phyloP scores from a whole-genome alignment of 1,140 invertebrate genomes.

The Sitobion miscanthi region DNA sequence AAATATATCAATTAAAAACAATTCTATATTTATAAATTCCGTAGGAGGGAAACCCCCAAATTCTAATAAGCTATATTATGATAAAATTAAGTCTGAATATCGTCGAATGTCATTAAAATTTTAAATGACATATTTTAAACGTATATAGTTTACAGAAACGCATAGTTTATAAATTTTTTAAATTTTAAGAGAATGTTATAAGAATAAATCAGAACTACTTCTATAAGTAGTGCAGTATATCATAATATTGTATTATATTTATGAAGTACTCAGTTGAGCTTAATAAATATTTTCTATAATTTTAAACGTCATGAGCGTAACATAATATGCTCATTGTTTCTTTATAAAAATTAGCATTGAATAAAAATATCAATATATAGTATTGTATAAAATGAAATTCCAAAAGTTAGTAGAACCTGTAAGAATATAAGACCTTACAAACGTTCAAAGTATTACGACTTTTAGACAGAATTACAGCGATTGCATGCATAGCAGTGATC shows the following conservation, averaged over 20 bases:
- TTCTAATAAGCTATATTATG: neutral
- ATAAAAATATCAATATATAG: neutral
- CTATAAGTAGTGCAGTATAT: neutral
- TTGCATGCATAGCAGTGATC: neutral
- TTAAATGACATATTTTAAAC: neutral
- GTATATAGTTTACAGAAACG: neutral
- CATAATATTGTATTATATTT: neutral
- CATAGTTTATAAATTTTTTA: neutral
- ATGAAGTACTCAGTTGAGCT: neutral
- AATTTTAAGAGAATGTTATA: neutral
- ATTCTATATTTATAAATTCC: neutral
- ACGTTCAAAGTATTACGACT: neutral
- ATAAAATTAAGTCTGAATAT: neutral
- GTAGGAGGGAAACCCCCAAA: neutral
- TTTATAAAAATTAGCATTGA: neutral
- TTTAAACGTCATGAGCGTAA: neutral
- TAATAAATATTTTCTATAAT: neutral
- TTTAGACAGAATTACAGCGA: neutral
- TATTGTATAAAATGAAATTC: neutral
- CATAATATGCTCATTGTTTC: neutral
- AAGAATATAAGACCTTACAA: neutral
- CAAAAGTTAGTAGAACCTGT: no score
- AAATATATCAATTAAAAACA: neutral
- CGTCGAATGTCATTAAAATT: neutral
- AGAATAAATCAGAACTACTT: neutral